phyloP scores from a whole-genome alignment of 2,797 vertebrate genomes.

The Phoxinus dragarum region DNA sequence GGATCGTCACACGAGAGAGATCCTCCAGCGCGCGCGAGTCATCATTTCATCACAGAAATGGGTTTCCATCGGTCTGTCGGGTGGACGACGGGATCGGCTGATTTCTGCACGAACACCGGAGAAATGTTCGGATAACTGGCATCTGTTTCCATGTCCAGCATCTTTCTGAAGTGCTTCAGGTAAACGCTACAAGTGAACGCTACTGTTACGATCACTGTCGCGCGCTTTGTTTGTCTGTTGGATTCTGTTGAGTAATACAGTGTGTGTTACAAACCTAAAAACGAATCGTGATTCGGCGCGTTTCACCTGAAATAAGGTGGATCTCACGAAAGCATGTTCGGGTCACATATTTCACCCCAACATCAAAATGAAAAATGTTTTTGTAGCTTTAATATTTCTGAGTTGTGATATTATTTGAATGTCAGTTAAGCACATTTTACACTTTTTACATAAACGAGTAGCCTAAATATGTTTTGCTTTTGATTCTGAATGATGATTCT shows the following conservation, averaged over 20 bases:
- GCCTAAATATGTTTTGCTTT: background rate
- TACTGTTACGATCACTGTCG: conserved; percentile 6
- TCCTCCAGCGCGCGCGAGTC: background rate
- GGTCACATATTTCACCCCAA: background rate
- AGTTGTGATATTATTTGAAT: background rate
- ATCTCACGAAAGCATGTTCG: background rate
- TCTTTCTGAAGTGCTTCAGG: conserved; percentile 40
- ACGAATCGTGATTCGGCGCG: background rate
- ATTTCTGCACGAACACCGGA: background rate
- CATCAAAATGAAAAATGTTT: background rate
- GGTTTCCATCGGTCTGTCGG: conserved; percentile 6
- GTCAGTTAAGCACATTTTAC: background rate
- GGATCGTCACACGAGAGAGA: conserved; percentile 49
- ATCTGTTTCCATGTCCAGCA: conserved; percentile 5
- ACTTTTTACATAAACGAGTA: background rate
- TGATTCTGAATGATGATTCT: background rate
- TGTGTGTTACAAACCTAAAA: background rate
- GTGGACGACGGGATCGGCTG: background rate
- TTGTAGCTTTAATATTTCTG: background rate
- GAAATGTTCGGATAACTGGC: conserved; percentile 26
- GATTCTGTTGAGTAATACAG: conserved; percentile 4
- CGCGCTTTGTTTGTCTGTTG: background rate
- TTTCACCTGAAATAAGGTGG: conserved; percentile 1
- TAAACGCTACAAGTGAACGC: conserved; percentile 50
- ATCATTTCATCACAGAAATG: conserved; percentile 25